phyloP scores from a whole-genome alignment of 2,797 vertebrate species.

The Lacerta bilineata region DNA sequence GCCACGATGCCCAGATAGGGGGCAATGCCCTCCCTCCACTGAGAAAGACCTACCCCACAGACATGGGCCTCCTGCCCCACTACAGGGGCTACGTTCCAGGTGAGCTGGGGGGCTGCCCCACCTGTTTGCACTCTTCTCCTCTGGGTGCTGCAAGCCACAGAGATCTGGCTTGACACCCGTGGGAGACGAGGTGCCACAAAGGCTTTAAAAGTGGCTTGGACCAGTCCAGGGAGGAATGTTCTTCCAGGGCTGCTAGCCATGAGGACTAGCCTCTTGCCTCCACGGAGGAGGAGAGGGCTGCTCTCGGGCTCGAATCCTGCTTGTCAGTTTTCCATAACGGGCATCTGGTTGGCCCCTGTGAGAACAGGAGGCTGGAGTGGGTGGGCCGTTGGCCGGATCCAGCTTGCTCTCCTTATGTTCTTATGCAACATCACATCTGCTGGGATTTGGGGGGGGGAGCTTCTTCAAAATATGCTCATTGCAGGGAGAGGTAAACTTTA shows the following conservation, averaged over 20 bases:
- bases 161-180: not conserved
- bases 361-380: too few relatives aligned
- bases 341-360: too few relatives aligned
- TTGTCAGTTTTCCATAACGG: too few relatives aligned
- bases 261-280: too few relatives aligned
- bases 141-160: not conserved
- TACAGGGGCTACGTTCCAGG: conserved; percentile 87
- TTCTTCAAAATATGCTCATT: not conserved
- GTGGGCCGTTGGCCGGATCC: too few relatives aligned
- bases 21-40: conserved; percentile 36
- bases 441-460: too few relatives aligned
- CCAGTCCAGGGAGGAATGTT: too few relatives aligned
- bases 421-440: too few relatives aligned
- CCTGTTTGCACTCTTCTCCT: not conserved
- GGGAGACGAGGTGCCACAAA: not conserved
- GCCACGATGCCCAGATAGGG: not conserved
- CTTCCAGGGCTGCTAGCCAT: too few relatives aligned
- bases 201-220: not conserved
- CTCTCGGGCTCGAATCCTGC: too few relatives aligned
- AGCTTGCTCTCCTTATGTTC: too few relatives aligned
- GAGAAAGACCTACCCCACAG: conserved; percentile 67
- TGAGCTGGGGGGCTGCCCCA: conserved; percentile 44
- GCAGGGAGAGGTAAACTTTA: not conserved
- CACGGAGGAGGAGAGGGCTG: too few relatives aligned
- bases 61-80: conserved; percentile 77